Evolutionary conservation across 2,797 vertebrate species (phyloP), one percentile per base, ranked within the genome.

Genomic region (Pygocentrus nattereri): DNA sequence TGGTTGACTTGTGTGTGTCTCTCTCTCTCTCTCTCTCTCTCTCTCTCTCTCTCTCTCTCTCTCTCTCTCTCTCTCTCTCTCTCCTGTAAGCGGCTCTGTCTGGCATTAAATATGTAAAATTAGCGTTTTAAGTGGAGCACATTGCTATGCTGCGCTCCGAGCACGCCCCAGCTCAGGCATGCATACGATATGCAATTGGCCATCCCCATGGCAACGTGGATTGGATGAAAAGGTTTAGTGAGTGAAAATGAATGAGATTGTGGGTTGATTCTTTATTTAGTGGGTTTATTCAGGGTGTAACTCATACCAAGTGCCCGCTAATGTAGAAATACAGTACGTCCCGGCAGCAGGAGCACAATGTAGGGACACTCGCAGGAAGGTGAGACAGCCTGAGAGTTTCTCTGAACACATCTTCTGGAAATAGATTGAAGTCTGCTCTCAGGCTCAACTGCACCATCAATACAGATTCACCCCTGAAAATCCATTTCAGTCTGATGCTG

Each of bases 151-250:
- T 89, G 89, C 76, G 88, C 93, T 90, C 76, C n/a, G 79, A 91
- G 91, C 92, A 87, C 71, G 75, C 87, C 62, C 3, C 91, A 90
- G 93, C 86, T 89, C 95, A 96, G 92, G 95, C 96, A 97, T 95
- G 96, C 95, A 87, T 96, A 94, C 92, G 91, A 96, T 91, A 92
- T 95, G 94, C 94, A 95, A 95, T 95, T 95, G 94, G 95, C 94
- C 95, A 94, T 95, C 95, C 92, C 95, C 95, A 95, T 95, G 94
- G 93, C 91, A 96, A 96, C 94, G 76, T 75, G 86, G 87, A 88
- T 88, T 64, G 1, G 90, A 91, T 91, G 87, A 91, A 90, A 94
- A 94, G 93, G 92, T 95, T 94, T 87, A 91, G 90, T 87, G 89
- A 81, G 25, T 90, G 85, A 92, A 88, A 91, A 88, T 83, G 83